Conservation (phyloP, 2,888 invertebrate genomes). For the Lumbricus terrestris region DNA sequence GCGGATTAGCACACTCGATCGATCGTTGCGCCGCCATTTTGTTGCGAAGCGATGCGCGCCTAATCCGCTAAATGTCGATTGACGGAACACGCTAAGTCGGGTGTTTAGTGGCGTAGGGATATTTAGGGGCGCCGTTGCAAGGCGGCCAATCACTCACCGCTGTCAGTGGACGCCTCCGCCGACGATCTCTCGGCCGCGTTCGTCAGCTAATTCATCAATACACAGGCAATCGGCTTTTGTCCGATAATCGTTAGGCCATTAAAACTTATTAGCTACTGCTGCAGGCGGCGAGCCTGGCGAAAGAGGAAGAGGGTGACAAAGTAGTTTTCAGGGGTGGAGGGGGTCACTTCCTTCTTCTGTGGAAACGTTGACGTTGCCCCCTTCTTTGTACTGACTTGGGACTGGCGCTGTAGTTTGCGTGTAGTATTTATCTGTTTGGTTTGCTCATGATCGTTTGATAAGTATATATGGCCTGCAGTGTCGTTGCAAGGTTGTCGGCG, state of each 20-base stretch:
- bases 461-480: too few relatives aligned
- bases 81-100: background rate
- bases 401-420: too few relatives aligned
- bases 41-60: slow-evolving; percentile 18
- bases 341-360: too few relatives aligned
- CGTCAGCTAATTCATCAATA: background rate
- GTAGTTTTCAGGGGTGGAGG: too few relatives aligned
- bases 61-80: slow-evolving; percentile 25
- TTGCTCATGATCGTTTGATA: too few relatives aligned
- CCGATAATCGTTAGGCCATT: slow-evolving; percentile 7
- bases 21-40: slow-evolving; percentile 20
- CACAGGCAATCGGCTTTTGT: background rate
- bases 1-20: slow-evolving; percentile 6
- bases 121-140: background rate
- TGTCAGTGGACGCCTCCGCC: background rate
- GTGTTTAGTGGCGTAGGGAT: background rate
- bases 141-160: slow-evolving; percentile 6
- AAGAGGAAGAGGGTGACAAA: too few relatives aligned
- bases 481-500: too few relatives aligned
- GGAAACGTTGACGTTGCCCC: too few relatives aligned
- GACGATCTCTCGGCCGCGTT: too few relatives aligned
- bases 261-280: slow-evolving; percentile 11
- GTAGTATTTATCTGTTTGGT: too few relatives aligned
- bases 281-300: too few relatives aligned
- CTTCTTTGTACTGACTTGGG: too few relatives aligned